These are phyloP conservation scores for Conus canariensis DNA, from an alignment of 2,888 invertebrate species.

Conservation along the genomic window DNA sequence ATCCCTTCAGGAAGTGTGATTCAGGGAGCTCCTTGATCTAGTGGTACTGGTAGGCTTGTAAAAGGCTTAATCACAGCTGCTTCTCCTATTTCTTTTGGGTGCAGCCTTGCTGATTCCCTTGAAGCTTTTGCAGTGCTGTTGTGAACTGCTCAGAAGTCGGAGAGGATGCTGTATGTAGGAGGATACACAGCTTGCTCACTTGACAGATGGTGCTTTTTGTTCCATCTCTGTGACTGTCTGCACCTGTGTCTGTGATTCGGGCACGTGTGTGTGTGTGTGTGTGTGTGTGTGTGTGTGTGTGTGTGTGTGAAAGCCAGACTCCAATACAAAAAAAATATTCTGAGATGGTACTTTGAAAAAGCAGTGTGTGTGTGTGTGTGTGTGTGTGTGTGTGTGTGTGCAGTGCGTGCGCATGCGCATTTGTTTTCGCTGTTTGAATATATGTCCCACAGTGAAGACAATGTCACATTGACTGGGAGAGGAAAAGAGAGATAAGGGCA, in stretches of 20 bases:
- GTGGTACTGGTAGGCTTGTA: not conserved
- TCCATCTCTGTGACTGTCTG: not conserved
- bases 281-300: not conserved
- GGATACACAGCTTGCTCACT: not conserved
- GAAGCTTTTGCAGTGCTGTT: not conserved
- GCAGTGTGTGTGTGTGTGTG: not conserved
- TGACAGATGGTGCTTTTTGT: constrained; percentile 8
- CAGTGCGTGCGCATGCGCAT: not conserved
- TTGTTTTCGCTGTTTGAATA: too few relatives aligned
- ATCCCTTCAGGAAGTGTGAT: constrained; percentile 4
- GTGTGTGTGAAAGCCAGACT: not conserved
- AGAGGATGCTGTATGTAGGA: not conserved
- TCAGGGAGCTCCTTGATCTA: not conserved
- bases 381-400: constrained; percentile 20
- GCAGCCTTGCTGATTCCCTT: not conserved
- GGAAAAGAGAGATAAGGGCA: too few relatives aligned
- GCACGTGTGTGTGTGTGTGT: constrained; percentile 2
- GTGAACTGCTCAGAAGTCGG: not conserved
- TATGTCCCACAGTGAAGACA: too few relatives aligned
- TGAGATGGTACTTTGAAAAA: too few relatives aligned
- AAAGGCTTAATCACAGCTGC: not conserved
- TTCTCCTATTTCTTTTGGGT: constrained; percentile 1
- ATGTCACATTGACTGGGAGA: too few relatives aligned
- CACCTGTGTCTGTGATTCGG: not conserved
- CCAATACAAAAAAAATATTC: too few relatives aligned